Evolutionary conservation across 2,113 vertebrate species (phyloP), one percentile per base, ranked within the genome.

Genomic region (Seriola rivoliana): DNA sequence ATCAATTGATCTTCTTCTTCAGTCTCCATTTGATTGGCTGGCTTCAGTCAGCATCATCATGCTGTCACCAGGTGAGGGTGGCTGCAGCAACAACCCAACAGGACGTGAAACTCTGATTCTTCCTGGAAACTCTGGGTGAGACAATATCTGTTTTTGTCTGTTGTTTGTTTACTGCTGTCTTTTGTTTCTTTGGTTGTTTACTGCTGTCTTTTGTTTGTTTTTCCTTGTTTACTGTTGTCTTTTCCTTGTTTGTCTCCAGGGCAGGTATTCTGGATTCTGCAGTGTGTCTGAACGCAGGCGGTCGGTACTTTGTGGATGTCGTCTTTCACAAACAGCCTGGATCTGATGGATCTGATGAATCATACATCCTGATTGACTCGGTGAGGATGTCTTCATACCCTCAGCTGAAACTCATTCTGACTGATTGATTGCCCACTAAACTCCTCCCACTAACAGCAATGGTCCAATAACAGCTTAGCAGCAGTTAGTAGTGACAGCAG

Each of bases 311-410:
- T 77, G 87, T 97, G 84, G 96, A 98, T n/a, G 72, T 96, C 34
- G 88, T 92, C 84, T 98, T 98, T 85, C 92, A 93, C 80, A 96
- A 94, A 67, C 48, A 82, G 29, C 84, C 91, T 32, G 79, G 82
- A 44, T 77, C 88, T 19, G 89, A 93, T 23, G 48, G 78, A 55
- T 88, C 92, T 19, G 89, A 93, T 23, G 50, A 78, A 54, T 88
- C 92, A 0, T 93, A 94, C 88, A 94, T 97, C 90, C 92, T 97
- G 75, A 92, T 97, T 52, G 97, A 98, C 89, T 97, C 97, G 57
- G 97, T 99, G 93, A 97, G 96, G 89, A 64, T 8, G 1, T 14
- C 19, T 42, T n/a, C 8, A 23, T 74, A 13, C 40, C 5, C 7
- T 67, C 38, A 55, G 8, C 36, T 44, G 2, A 52, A 42, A 17